These are phyloP conservation scores for Neogale vison DNA, from an alignment of 2,113 vertebrate genomes.

Conservation along the genomic window DNA sequence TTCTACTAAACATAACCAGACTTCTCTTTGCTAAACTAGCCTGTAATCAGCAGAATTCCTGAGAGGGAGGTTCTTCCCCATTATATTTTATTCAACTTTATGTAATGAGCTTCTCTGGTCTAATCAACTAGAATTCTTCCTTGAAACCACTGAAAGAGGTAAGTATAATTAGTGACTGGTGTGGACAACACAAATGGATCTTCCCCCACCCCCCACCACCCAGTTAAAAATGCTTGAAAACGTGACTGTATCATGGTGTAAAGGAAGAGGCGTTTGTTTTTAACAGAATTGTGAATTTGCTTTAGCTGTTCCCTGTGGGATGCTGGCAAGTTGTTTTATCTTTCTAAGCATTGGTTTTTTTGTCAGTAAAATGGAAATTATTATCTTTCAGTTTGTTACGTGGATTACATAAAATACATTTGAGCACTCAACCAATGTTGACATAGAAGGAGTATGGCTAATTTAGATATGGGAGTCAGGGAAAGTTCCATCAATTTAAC, in stretches of 20 bases:
- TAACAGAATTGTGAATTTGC: background rate
- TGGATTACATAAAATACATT: background rate
- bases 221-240: slow-evolving; percentile 1
- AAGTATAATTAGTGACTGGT: background rate
- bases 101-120: background rate
- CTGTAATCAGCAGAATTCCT: background rate
- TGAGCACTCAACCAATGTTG: background rate
- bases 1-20: background rate
- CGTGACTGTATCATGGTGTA: background rate
- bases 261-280: background rate
- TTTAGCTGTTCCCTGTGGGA: background rate
- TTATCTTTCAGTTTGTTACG: background rate
- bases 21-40: background rate
- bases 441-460: background rate
- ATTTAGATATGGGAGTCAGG: background rate
- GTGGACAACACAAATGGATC: background rate
- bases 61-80: background rate
- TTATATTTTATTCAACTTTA: slow-evolving; percentile 12
- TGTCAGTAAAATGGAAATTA: slow-evolving; percentile 34
- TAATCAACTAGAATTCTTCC: background rate
- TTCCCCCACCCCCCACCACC: too few species aligned
- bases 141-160: background rate
- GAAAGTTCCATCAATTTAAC: background rate
- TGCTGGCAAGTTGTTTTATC: background rate
- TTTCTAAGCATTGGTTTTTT: slow-evolving; percentile 20